phyloP scores from a whole-genome alignment of 2,797 vertebrate genomes.

The Microcaecilia unicolor region DNA sequence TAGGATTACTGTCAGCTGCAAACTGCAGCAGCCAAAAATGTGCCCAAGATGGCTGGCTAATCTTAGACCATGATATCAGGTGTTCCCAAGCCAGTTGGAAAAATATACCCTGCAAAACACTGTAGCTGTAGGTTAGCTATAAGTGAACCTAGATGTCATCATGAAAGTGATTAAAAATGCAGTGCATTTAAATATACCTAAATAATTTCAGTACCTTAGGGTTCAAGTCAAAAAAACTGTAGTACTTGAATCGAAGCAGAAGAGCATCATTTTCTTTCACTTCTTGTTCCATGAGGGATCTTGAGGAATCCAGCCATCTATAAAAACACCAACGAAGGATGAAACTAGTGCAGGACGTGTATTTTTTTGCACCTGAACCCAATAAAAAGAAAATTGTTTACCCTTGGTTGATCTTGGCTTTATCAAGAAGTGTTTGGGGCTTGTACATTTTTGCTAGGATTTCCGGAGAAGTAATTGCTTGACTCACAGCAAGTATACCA shows the following conservation, averaged over 20 bases:
- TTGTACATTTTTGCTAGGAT: conserved; percentile 93
- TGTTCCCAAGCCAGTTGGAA: too few species aligned
- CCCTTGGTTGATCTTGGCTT: conserved; percentile 98
- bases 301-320: conserved; percentile 95
- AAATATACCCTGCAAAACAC: too few species aligned
- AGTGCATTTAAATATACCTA: too few species aligned
- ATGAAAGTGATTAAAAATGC: too few species aligned
- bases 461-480: conserved; percentile 90
- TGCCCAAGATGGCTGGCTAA: too few species aligned
- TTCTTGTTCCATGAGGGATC: conserved; percentile 97
- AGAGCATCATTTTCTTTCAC: conserved; percentile 96
- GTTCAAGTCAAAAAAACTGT: conserved; percentile 99
- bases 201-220: conserved; percentile 75
- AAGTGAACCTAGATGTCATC: too few species aligned
- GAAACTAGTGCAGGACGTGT: neutral
- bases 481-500: conserved; percentile 92
- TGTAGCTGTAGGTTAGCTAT: too few species aligned
- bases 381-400: conserved; percentile 15
- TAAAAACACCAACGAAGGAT: neutral
- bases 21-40: too few species aligned
- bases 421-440: conserved; percentile 91
- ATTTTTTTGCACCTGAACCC: neutral
- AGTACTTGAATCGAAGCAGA: conserved; percentile 94
- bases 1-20: too few species aligned
- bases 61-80: too few species aligned